phyloP scores from a whole-genome alignment of 2,113 vertebrate species.

The Mixornis gularis region DNA sequence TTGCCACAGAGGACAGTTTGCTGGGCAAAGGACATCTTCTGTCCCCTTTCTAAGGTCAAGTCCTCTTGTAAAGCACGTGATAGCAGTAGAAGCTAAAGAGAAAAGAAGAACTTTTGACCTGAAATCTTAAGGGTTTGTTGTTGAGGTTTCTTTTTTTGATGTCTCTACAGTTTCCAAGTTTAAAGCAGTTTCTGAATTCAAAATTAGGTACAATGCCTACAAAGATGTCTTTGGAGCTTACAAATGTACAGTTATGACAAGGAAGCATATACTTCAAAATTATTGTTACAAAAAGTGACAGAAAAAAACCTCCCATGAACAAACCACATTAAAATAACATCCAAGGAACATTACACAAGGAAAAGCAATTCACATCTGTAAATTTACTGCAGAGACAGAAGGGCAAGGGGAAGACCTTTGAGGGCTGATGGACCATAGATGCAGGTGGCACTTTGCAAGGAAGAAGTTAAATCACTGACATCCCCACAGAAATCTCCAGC shows the following conservation, averaged over 20 bases:
- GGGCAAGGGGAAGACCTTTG: not conserved
- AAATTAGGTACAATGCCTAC: not conserved
- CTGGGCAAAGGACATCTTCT: slow-evolving; percentile 82
- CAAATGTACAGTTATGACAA: not conserved
- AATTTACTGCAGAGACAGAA: not conserved
- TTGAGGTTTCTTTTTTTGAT: not conserved
- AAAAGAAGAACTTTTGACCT: slow-evolving; percentile 1
- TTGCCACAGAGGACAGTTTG: slow-evolving; percentile 75
- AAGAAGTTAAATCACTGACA: not conserved
- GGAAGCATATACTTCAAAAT: not conserved
- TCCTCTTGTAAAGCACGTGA: slow-evolving; percentile 82
- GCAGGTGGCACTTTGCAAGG: not conserved
- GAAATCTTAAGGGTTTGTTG: not conserved
- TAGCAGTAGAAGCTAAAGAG: slow-evolving; percentile 70
- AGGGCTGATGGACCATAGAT: not conserved
- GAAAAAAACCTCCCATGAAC: not conserved
- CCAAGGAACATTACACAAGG: not conserved
- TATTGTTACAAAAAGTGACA: not conserved
- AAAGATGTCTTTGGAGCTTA: not conserved
- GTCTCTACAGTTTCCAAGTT: not conserved
- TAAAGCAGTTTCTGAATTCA: not conserved
- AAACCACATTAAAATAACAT: not conserved
- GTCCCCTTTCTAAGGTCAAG: slow-evolving; percentile 76
- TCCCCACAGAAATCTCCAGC: not conserved
- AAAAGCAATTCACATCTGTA: not conserved